These are phyloP conservation scores for Mormyrus hasselquistii DNA, from an alignment of 2,797 vertebrate species.

Conservation along the genomic window DNA sequence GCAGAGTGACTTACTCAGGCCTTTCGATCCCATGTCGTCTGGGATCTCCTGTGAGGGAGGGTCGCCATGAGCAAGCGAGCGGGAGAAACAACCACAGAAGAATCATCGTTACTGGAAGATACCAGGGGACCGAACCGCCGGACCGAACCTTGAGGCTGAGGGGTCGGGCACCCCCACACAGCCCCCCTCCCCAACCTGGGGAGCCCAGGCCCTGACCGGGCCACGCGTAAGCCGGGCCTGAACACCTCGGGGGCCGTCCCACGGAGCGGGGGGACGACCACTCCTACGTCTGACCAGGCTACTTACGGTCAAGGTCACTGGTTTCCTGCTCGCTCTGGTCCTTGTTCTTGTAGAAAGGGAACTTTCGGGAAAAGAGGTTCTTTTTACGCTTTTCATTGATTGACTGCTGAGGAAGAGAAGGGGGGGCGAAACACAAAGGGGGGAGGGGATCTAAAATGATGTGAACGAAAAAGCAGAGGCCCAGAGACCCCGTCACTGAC, in stretches of 20 bases:
- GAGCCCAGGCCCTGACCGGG: background rate
- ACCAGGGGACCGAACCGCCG: conserved; percentile 52
- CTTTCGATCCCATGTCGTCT: conserved; percentile 88
- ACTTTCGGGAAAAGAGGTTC: conserved; percentile 99
- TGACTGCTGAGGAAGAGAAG: conserved; percentile 90
- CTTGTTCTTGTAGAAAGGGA: conserved; percentile 99
- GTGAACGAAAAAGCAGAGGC: conserved; percentile 64
- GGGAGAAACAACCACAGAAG: conserved; percentile 86
- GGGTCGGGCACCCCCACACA: conserved; percentile 1
- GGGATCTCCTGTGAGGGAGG: conserved; percentile 83
- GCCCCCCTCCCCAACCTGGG: background rate
- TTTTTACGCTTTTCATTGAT: conserved; percentile 97
- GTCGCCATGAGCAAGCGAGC: conserved; percentile 77
- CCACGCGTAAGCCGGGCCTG: background rate
- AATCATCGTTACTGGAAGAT: conserved; percentile 79
- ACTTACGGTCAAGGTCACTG: conserved; percentile 98
- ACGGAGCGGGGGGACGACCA: conserved; percentile 27
- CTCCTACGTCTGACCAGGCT: conserved; percentile 46
- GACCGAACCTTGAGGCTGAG: conserved; percentile 57
- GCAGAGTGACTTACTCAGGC: conserved; percentile 90
- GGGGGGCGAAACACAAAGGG: conserved; percentile 50
- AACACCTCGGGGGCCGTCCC: conserved; percentile 18
- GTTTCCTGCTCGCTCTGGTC: conserved; percentile 94
- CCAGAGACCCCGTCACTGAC: conserved; percentile 61
- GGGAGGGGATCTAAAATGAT: conserved; percentile 72